These are phyloP conservation scores for Cyrtonyx montezumae DNA, from an alignment of 2,113 vertebrate genomes.

Conservation along the genomic window DNA sequence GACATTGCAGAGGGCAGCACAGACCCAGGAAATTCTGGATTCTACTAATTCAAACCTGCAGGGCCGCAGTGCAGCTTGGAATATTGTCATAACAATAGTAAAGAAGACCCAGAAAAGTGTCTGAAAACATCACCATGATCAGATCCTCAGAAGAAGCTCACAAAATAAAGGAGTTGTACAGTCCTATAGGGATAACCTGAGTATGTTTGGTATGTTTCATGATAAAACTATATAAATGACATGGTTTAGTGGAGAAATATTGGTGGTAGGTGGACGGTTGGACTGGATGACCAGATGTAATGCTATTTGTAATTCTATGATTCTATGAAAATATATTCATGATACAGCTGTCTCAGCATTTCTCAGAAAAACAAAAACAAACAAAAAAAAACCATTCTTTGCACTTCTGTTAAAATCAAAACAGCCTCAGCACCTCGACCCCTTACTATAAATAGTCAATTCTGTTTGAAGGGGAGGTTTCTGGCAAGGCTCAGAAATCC, in stretches of 20 bases:
- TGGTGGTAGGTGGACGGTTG: too few relatives aligned
- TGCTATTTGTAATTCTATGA: too few relatives aligned
- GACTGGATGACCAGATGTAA: too few relatives aligned
- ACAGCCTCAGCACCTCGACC: accelerated
- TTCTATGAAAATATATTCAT: neutral
- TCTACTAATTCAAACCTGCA: neutral
- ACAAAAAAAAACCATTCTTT: neutral
- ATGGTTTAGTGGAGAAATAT: too few relatives aligned
- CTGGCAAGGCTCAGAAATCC: neutral
- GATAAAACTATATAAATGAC: neutral
- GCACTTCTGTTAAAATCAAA: neutral
- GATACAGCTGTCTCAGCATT: neutral
- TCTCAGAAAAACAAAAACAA: neutral
- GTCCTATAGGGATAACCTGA: neutral
- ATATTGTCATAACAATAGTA: neutral
- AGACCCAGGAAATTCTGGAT: neutral
- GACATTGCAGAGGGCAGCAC: neutral
- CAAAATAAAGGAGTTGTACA: neutral
- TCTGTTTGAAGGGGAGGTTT: neutral
- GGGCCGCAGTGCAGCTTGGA: neutral
- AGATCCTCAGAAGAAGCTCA: neutral
- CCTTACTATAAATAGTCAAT: neutral
- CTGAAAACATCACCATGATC: neutral
- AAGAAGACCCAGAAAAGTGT: accelerated
- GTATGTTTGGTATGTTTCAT: accelerated